These are phyloP conservation scores for Koerneria pararmatus DNA, from an alignment of 2,888 invertebrate genomes.

Conservation along the genomic window DNA sequence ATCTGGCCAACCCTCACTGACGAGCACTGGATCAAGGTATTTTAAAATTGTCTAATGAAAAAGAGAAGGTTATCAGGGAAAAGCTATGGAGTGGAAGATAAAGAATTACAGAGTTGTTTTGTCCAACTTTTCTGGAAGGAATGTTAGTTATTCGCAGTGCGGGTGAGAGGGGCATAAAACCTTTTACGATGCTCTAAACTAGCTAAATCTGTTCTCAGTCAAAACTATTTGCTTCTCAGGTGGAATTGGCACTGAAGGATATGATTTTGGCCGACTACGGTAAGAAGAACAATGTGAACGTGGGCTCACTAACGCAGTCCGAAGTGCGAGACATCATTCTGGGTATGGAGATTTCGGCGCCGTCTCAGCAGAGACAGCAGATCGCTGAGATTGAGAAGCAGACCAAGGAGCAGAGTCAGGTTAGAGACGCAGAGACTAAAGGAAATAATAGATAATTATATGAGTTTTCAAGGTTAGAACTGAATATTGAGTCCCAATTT, in stretches of 20 bases:
- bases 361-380: conserved; percentile 95
- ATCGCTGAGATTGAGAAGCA: conserved; percentile 99
- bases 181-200: not conserved
- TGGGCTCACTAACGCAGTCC: conserved; percentile 95
- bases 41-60: not conserved
- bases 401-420: conserved; percentile 82
- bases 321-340: conserved; percentile 98
- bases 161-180: not conserved
- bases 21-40: conserved; percentile 98
- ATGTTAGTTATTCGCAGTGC: not conserved
- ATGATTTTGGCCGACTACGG: conserved; percentile 97
- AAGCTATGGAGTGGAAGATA: not conserved
- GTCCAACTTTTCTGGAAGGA: too few species aligned
- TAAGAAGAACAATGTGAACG: conserved; percentile 99
- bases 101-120: not conserved
- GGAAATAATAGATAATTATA: too few species aligned
- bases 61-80: not conserved
- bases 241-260: conserved; percentile 92
- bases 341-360: conserved; percentile 99
- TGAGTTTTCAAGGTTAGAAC: not conserved
- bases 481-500: conserved; percentile 1
- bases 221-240: too few species aligned
- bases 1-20: conserved; percentile 97
- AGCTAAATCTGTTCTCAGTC: too few species aligned
- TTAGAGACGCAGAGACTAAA: too few species aligned